Evolutionary conservation across 2,113 vertebrate species (phyloP), one percentile per base, ranked within the genome.

Genomic region (Andinoacara biseriatus): DNA sequence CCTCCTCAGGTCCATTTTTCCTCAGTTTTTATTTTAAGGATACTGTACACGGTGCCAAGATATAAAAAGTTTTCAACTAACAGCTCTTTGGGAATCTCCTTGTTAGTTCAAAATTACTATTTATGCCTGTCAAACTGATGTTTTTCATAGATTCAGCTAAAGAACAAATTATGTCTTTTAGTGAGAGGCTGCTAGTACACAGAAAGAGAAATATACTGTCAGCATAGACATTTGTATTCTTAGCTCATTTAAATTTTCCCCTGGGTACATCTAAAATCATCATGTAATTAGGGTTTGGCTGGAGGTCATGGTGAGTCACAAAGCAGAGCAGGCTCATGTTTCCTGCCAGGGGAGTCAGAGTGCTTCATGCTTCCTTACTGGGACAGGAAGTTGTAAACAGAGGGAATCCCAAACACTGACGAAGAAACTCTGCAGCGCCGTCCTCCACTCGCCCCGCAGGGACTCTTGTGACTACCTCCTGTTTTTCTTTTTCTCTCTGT

Each of bases 361-460:
- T 80, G 81, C 78, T 89, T 92, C 74, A 76, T 87, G 83, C 85
- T 92, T 92, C 87, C 90, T 93, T 82, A 83, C 88, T 85, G 87
- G 83, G 81, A 85, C 87, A 94, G 93, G 93, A 95, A 94, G 91
- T 89, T 72, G 89, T 93, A 92, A 94, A 93, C 89, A 90, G 83
- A 95, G 91, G 94, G 93, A 94, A 95, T 95, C 92, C 95, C 93
- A 92, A 81, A 81, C 14, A 35, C 75, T 74, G 85, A 89, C 24
- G 69, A 86, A 72, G 88, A 92, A 86, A 89, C 86, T 92, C 91
- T 81, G 82, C 79, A 49, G 17, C 57, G 80, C 31, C 67, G 15
- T 86, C 74, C 89, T 74, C 58, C 72, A 82, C 69, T 79, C 54
- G 17, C 5, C 62, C 86, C 59, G 5, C 81, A 63, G 82, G 79